Base-by-base conservation (phyloP, 2,113 vertebrate genomes). In the Ginglymostoma cirratum region DNA sequence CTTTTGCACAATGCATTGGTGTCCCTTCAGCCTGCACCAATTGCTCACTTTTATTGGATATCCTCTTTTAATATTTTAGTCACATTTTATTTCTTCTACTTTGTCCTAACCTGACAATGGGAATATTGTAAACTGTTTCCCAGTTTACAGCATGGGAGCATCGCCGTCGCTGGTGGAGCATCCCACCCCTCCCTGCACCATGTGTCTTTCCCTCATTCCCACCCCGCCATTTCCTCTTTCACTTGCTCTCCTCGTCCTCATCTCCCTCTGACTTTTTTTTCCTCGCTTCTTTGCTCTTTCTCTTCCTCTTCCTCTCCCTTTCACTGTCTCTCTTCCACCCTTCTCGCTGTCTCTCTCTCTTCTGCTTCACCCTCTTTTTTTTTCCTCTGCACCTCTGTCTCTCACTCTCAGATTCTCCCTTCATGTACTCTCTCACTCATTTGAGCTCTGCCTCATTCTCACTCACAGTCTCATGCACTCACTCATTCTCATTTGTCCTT, bases 391-490 rank as follows among this genome's bases (percentile, higher is more conserved):
- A 34, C 78, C 48, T 86, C 61, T 93, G 67, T 92, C 55, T 67
- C 24, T 17, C 30, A 45, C 17, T 65, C 55, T 87, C 95, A 96
- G 95, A 89, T 96, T 96, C 96, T 48, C 93, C 94, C 87, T 95
- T 87, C 95, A 96, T 95, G 89, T 96, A 96, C 96, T 48, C 90
- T 94, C 87, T 95, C 96, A 48, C 67, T 48, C 96, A 55, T 52
- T 42, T 70, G 95, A 34, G 67, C 85, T n/a, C 72, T 67, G 48
- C 72, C 6, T 34, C 48, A 45, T n/a, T 48, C 70, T 55, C 23
- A 2, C 30, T 21, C 0, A 10, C 30, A 24, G 30, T 52, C 76
- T 55, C 21, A 61, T 12, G 55, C 12, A 1, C 55, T 61, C 55
- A 61, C 6, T 61, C 55, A 61, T 61, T 61, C 55, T 61, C 55